These are phyloP conservation scores for Cryptus armator DNA, from an alignment of 2,888 invertebrate species.

Conservation along the genomic window DNA sequence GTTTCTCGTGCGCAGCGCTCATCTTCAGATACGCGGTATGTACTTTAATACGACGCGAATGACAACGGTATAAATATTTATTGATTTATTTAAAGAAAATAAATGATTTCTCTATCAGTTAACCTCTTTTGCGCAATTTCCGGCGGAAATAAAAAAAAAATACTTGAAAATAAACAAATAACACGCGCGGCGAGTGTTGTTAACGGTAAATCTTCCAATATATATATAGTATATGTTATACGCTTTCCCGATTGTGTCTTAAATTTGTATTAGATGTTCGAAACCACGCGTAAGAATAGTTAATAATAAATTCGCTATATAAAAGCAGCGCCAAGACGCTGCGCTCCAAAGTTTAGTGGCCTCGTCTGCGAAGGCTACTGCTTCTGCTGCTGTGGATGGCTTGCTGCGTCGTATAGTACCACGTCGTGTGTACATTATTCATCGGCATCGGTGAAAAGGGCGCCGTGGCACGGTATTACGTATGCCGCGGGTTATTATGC, in stretches of 20 bases:
- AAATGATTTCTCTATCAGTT: too few species aligned
- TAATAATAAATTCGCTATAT: not conserved
- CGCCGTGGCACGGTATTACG: constrained; percentile 82
- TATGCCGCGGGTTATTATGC: constrained; percentile 85
- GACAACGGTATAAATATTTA: too few species aligned
- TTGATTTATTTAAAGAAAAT: too few species aligned
- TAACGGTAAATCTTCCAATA: not conserved
- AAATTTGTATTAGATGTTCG: not conserved
- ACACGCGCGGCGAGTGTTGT: not conserved
- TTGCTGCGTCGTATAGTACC: constrained; percentile 79
- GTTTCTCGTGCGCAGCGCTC: too few species aligned
- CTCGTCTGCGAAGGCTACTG: constrained; percentile 1
- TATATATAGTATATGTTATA: not conserved
- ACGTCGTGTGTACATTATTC: constrained; percentile 83
- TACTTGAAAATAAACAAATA: not conserved
- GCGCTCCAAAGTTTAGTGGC: constrained; percentile 29
- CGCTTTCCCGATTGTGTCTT: not conserved
- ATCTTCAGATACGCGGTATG: too few species aligned
- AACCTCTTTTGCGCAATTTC: too few species aligned
- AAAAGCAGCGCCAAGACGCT: constrained; percentile 20
- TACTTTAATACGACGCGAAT: too few species aligned
- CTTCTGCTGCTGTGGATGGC: constrained; percentile 47
- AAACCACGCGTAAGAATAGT: not conserved
- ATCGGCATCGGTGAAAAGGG: constrained; percentile 84
- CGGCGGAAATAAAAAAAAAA: too few species aligned